phyloP scores from a whole-genome alignment of 2,888 invertebrate species.

The Drosophila phalerata region DNA sequence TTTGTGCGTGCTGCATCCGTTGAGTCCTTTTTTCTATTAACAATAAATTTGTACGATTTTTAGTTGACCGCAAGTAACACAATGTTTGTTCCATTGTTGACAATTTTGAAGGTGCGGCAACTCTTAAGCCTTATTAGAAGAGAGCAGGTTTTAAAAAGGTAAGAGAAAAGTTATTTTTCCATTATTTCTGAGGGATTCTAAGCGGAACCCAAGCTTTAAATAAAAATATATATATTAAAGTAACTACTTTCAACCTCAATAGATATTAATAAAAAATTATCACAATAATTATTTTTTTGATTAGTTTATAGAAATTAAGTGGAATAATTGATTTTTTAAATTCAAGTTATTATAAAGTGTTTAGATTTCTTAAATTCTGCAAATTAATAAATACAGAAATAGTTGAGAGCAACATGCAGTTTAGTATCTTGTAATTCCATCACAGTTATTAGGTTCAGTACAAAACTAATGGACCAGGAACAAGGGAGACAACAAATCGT shows the following conservation, averaged over 20 bases:
- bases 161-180: neutral
- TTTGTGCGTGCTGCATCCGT: slow-evolving; percentile 59
- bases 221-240: neutral
- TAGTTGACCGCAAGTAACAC: slow-evolving; percentile 57
- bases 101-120: slow-evolving; percentile 17
- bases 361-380: too few species aligned
- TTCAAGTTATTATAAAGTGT: too few species aligned
- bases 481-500: slow-evolving; percentile 49
- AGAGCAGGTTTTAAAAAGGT: neutral
- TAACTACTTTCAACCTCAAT: neutral
- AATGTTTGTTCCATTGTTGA: slow-evolving; percentile 34
- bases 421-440: slow-evolving; percentile 35
- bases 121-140: slow-evolving; percentile 1
- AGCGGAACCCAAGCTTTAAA: neutral
- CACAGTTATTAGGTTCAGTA: slow-evolving; percentile 43
- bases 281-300: too few species aligned
- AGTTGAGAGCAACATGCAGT: slow-evolving; percentile 12
- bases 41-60: slow-evolving; percentile 81
- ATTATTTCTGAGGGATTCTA: neutral
- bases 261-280: neutral
- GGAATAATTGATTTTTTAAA: too few species aligned
- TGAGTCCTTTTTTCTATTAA: slow-evolving; percentile 82
- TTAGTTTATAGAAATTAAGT: too few species aligned
- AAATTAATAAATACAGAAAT: slow-evolving; percentile 41
- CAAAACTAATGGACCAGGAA: slow-evolving; percentile 19